Evolutionary conservation across 2,888 invertebrate species (phyloP), one percentile per base, ranked within the genome.

Genomic region (Cordilura impudica): DNA sequence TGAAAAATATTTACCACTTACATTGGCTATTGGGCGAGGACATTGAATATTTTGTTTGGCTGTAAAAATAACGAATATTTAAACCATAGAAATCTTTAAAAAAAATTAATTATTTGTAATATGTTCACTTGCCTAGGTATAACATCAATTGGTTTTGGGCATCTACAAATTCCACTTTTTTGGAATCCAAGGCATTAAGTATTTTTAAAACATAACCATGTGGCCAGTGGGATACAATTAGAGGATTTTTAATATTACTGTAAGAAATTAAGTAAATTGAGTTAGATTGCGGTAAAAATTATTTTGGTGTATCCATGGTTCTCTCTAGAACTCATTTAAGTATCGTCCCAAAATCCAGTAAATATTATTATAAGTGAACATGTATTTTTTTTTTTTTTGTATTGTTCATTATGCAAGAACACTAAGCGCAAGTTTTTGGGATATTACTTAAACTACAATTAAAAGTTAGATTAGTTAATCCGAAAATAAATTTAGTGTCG

Each of bases 171-270:
- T 88, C 88, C 0, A 91, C 87, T 54, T 95, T 94, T 84, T 92
- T 91, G 0, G 97, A 95, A 88, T 97, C 96, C 87, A 95, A 90
- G 0, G 94, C 92, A 90, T 97, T 97, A 83, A 96, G 91, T 58
- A 97, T 93, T 91, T 97, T 97, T 73, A 97, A 89, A 18, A 96
- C 93, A 85, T 95, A 95, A 0, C 95, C 95, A 82, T 93, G 87
- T 0, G 91, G 90, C 79, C 91, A 91, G 80, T 92, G 91, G 3
- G 90, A 86, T 0, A 91, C 89, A 75, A 93, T 92, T 18, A 93
- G 85, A 0, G 93, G 92, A 88, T 94, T 94, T 86, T 92, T 91
- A 75, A 92, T 91, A 76, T 91, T 91, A 61, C 90, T 90, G 61
- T 0, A 84, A 86, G 53, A 60, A 60, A 61, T 77, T 56, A 61